Conservation (phyloP, 2,113 vertebrate species). For the Sinocyclocheilus grahami region DNA sequence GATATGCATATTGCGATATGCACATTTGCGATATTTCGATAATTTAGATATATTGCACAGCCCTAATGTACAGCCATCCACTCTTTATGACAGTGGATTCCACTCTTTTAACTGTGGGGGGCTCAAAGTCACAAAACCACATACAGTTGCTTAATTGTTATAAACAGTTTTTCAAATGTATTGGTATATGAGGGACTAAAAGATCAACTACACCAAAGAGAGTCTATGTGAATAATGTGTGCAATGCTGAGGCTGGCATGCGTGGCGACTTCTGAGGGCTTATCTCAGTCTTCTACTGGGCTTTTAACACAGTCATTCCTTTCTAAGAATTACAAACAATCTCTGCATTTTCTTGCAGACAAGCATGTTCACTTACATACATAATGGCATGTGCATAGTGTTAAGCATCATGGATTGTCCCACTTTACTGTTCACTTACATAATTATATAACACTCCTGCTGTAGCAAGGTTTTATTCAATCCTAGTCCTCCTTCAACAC, state of each 20-base stretch:
- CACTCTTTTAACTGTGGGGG: no score
- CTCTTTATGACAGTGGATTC: no score
- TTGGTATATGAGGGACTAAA: no score
- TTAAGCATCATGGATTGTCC: not conserved
- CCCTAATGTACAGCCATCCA: no score
- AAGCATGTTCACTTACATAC: not conserved
- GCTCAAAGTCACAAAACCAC: no score
- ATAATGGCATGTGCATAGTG: not conserved
- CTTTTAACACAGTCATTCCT: constrained; percentile 9
- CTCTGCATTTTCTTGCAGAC: not conserved
- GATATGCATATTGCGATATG: no score
- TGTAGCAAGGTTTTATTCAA: not conserved
- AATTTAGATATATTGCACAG: no score
- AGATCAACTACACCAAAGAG: not conserved
- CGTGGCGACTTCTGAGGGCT: not conserved
- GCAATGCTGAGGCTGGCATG: no score
- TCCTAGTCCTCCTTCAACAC: not conserved
- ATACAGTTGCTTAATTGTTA: no score
- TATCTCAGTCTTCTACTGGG: not conserved
- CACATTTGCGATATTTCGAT: no score
- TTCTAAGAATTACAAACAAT: constrained; percentile 6
- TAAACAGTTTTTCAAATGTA: no score
- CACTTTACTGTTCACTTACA: not conserved
- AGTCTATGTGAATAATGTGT: no score
- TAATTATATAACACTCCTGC: not conserved